Conservation (phyloP, 1,140 invertebrate species). For the Aphis craccivora region DNA sequence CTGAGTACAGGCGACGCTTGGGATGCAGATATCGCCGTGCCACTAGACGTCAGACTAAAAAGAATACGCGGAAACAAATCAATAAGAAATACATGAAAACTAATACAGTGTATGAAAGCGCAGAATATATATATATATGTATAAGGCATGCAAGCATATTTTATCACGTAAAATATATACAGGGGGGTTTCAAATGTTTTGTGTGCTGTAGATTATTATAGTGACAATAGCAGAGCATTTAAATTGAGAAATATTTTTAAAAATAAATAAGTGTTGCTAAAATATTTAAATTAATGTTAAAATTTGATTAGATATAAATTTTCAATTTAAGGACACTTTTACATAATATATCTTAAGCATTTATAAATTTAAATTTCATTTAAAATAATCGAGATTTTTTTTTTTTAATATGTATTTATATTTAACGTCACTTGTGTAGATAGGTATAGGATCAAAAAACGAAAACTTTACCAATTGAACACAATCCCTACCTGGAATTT, state of each 20-base stretch:
- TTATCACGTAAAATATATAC: background rate
- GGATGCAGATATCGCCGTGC: slow-evolving; percentile 29
- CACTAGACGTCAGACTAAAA: slow-evolving; percentile 33
- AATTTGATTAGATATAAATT: background rate
- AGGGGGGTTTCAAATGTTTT: background rate
- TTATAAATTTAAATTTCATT: background rate
- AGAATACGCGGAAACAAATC: background rate
- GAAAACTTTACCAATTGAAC: background rate
- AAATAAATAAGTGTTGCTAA: no score
- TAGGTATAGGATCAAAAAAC: background rate
- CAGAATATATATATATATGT: background rate
- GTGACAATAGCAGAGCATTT: background rate
- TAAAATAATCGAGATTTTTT: background rate
- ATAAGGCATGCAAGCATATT: background rate
- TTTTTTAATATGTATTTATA: background rate
- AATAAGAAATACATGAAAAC: background rate
- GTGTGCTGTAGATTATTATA: background rate
- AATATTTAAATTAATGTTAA: no score
- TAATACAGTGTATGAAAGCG: background rate
- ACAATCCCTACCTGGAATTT: background rate
- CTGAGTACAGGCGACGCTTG: slow-evolving; percentile 62
- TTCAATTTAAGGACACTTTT: background rate
- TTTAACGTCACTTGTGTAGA: background rate
- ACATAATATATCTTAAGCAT: background rate
- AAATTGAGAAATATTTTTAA: background rate